Conservation (phyloP, 2,113 vertebrate species). For the Alethe diademata region DNA sequence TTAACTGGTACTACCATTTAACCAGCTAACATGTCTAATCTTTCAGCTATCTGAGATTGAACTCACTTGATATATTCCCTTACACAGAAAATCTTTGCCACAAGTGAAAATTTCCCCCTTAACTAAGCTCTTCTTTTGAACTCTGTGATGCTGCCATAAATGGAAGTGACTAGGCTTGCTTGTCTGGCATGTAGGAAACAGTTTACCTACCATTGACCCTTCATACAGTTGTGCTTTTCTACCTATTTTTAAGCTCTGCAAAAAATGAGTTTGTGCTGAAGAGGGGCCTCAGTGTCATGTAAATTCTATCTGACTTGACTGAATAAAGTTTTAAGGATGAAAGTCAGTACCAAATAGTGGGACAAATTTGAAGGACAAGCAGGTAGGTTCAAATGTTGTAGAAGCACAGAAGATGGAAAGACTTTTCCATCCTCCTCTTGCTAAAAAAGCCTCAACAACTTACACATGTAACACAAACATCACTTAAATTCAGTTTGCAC, state of each 20-base stretch:
- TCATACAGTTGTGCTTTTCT: not conserved
- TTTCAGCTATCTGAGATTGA: not conserved
- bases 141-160: not conserved
- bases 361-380: not conserved
- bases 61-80: not conserved
- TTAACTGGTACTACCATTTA: not conserved
- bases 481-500: not conserved
- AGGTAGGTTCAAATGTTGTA: not conserved
- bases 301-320: not conserved
- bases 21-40: not conserved
- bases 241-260: not conserved
- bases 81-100: not conserved
- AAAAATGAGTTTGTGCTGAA: not conserved
- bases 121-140: not conserved
- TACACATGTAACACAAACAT: accelerated
- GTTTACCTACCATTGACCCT: not conserved
- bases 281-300: not conserved
- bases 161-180: not conserved
- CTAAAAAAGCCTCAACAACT: not conserved
- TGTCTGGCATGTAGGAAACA: not conserved
- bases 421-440: not conserved
- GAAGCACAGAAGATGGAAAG: not conserved
- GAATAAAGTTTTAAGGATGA: not conserved
- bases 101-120: not conserved
- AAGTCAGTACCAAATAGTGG: not conserved